Evolutionary conservation across 2,113 vertebrate genomes (phyloP).

Genomic region (Crotophaga sulcirostris): DNA sequence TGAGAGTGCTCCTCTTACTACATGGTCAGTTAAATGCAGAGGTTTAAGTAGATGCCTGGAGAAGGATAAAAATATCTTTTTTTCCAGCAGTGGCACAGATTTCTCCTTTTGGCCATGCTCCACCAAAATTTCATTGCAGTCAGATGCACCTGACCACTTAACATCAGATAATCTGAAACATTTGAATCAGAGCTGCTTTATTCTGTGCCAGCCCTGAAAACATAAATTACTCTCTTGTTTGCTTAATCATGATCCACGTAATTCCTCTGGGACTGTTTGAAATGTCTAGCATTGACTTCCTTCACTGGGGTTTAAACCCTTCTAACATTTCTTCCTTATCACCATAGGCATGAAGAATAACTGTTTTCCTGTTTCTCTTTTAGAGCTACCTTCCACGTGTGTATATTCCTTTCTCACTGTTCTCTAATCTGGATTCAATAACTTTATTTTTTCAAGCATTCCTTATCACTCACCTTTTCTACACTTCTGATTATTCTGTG

Average conservation of each 20-base stretch:
- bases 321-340: background rate
- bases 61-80: background rate
- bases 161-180: background rate
- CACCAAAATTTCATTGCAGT: background rate
- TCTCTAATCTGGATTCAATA: background rate
- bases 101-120: background rate
- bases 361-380: background rate
- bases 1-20: background rate
- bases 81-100: background rate
- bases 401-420: background rate
- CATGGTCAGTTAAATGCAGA: background rate
- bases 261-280: background rate
- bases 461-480: background rate
- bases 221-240: background rate
- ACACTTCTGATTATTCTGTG: background rate
- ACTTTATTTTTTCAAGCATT: background rate
- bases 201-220: background rate
- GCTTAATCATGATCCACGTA: background rate
- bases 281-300: background rate
- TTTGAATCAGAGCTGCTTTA: background rate
- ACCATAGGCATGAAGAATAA: background rate
- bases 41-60: background rate
- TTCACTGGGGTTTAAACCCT: background rate
- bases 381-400: background rate
- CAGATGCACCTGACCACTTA: background rate